These are phyloP conservation scores for Naso thynnoides DNA, from an alignment of 2,797 vertebrate species.

Conservation along the genomic window DNA sequence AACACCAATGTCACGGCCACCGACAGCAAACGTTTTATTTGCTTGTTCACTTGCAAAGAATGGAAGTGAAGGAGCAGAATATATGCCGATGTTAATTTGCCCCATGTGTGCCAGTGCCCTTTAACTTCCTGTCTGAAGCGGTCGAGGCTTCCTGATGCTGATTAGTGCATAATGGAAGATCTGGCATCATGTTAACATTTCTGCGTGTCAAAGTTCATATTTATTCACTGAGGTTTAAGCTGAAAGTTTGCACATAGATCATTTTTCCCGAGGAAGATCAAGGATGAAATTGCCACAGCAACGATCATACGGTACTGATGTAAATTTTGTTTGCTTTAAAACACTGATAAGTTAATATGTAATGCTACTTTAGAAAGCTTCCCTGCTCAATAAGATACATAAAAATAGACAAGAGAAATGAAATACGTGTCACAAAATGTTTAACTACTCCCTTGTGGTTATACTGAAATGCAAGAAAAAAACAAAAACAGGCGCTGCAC, in stretches of 20 bases:
- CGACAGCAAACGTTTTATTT: no score
- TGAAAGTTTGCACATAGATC: conserved; percentile 19
- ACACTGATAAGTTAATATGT: neutral
- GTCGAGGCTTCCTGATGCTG: conserved; percentile 34
- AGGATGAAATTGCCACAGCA: neutral
- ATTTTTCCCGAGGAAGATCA: neutral
- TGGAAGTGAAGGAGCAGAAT: no score
- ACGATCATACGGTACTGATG: neutral
- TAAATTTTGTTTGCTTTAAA: neutral
- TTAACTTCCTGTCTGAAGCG: conserved; percentile 36
- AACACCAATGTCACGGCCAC: no score
- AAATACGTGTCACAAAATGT: neutral
- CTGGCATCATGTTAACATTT: conserved; percentile 54
- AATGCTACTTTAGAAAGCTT: neutral
- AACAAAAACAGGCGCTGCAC: neutral
- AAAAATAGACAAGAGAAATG: neutral
- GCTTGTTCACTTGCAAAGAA: no score
- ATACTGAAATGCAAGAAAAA: neutral
- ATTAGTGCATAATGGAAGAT: conserved; percentile 58
- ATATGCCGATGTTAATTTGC: no score
- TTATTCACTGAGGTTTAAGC: conserved; percentile 54
- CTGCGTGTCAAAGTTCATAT: conserved; percentile 52
- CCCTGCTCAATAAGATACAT: neutral
- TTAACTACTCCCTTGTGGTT: neutral
- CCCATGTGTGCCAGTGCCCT: neutral